These are phyloP conservation scores for Holacanthella duospinosa DNA, from an alignment of 2,888 invertebrate genomes.

Conservation along the genomic window DNA sequence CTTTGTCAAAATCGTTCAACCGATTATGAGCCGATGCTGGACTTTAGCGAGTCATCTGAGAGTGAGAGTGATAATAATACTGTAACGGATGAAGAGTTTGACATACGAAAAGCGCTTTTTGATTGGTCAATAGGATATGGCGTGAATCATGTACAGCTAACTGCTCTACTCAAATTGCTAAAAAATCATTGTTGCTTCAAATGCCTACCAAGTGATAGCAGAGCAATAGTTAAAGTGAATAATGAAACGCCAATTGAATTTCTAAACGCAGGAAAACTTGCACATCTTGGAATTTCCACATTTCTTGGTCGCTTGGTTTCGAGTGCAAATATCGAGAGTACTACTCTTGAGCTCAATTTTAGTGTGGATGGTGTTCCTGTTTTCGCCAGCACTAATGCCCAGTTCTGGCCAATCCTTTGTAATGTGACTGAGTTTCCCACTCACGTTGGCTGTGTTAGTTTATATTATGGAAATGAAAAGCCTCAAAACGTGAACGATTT, in stretches of 20 bases:
- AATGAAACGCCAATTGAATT: neutral
- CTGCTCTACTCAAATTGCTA: neutral
- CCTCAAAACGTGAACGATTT: neutral
- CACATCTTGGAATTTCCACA: neutral
- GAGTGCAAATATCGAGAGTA: neutral
- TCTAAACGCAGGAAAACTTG: neutral
- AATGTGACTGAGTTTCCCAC: neutral
- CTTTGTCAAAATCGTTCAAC: too few relatives aligned
- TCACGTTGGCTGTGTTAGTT: neutral
- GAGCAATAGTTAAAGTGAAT: neutral
- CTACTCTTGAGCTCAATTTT: neutral
- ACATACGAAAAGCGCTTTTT: too few relatives aligned
- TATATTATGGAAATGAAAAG: neutral
- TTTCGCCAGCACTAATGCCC: neutral
- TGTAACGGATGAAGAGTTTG: too few relatives aligned
- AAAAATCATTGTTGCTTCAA: neutral
- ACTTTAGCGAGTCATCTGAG: too few relatives aligned
- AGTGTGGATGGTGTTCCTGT: neutral
- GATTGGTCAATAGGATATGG: too few relatives aligned
- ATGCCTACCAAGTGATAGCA: neutral
- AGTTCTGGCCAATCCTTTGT: neutral
- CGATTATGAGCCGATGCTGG: too few relatives aligned
- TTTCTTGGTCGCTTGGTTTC: neutral
- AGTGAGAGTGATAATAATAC: too few relatives aligned
- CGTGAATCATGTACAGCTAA: neutral